phyloP scores from a whole-genome alignment of 2,113 vertebrate species.

The Mola mola region DNA sequence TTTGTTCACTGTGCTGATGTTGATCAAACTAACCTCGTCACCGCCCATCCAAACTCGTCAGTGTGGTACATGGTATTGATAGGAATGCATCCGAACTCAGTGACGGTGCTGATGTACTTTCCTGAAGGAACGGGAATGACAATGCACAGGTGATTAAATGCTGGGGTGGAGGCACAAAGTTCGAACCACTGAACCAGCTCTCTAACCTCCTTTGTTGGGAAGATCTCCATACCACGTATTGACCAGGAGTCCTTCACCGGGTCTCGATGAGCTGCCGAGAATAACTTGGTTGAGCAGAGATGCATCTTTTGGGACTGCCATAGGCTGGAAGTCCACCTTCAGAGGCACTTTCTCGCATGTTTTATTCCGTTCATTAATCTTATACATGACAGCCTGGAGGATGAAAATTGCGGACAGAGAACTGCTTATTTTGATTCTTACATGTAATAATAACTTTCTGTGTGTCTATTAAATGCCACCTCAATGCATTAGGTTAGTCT shows the following conservation, averaged over 20 bases:
- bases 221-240: constrained; percentile 73
- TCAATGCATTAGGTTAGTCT: no score
- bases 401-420: background rate
- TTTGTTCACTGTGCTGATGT: no score
- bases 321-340: constrained; percentile 66
- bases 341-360: constrained; percentile 67
- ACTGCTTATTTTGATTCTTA: no score
- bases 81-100: constrained; percentile 56
- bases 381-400: constrained; percentile 68
- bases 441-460: no score
- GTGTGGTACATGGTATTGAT: constrained; percentile 33
- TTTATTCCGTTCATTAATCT: constrained; percentile 40
- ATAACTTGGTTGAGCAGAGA: constrained; percentile 57
- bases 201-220: constrained; percentile 21
- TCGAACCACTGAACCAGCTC: background rate
- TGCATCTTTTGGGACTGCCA: constrained; percentile 64
- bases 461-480: no score
- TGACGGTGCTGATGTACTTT: constrained; percentile 38
- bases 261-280: constrained; percentile 71
- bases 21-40: constrained; percentile 58
- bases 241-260: constrained; percentile 77
- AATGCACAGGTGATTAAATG: background rate
- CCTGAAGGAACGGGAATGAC: constrained; percentile 35
- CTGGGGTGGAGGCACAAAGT: background rate
- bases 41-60: constrained; percentile 40